Conservation (phyloP, 2,888 invertebrate genomes). For the Rhorus exstirpatorius region DNA sequence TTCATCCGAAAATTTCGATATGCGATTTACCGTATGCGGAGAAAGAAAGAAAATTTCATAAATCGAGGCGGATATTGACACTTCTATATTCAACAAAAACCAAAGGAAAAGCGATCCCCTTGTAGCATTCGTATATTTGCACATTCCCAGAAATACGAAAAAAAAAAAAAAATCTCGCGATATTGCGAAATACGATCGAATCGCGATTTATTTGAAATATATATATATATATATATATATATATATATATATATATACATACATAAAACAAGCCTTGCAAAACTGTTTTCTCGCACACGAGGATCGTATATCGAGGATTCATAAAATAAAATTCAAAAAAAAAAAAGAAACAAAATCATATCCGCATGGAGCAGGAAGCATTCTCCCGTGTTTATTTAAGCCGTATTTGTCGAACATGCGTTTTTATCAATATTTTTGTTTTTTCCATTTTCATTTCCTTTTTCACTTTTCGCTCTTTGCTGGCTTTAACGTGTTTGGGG, state of each 20-base stretch:
- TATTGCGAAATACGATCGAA: slow-evolving; percentile 52
- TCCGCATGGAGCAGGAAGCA: slow-evolving; percentile 9
- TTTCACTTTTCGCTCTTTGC: not conserved
- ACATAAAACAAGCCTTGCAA: slow-evolving; percentile 6
- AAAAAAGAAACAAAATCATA: slow-evolving; percentile 9
- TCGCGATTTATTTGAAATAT: too few relatives aligned
- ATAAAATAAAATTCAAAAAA: not conserved
- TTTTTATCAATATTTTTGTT: slow-evolving; percentile 11
- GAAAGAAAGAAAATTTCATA: slow-evolving; percentile 18
- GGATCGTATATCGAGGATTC: slow-evolving; percentile 28
- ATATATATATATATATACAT: too few relatives aligned
- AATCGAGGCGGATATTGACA: slow-evolving; percentile 44
- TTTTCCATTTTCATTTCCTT: not conserved
- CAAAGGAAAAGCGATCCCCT: slow-evolving; percentile 19
- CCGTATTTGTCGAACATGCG: slow-evolving; percentile 7
- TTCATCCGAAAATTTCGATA: slow-evolving; percentile 11
- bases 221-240: too few relatives aligned
- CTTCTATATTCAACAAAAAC: slow-evolving; percentile 21
- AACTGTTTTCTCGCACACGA: slow-evolving; percentile 6
- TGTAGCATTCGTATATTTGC: slow-evolving; percentile 37
- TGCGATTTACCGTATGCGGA: not conserved
- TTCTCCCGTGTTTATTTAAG: slow-evolving; percentile 25
- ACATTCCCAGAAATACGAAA: slow-evolving; percentile 3
- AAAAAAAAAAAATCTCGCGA: slow-evolving; percentile 19
- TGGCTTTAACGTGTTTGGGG: not conserved